Evolutionary conservation across 30 jellyfish, hydroid and myxozoan genomes (phyloP).

Genomic region (Chrysaora quinquecirrha): DNA sequence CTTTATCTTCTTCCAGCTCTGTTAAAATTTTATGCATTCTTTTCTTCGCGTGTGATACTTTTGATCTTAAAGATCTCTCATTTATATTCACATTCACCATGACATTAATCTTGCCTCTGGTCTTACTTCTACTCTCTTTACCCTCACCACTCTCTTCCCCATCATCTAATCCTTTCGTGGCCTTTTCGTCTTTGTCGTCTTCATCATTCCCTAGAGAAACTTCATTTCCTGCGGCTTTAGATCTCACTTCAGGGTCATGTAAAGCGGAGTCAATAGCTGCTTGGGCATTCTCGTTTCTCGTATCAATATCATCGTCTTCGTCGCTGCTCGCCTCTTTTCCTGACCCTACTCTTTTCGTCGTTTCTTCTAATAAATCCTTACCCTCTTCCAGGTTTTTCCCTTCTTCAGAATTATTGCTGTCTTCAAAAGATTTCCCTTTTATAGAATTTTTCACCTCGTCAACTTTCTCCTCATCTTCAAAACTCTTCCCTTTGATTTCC

Average conservation of each 20-base stretch:
- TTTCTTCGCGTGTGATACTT: slow-evolving; percentile 47
- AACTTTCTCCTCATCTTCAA: background rate
- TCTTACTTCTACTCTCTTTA: slow-evolving; percentile 39
- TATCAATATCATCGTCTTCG: background rate
- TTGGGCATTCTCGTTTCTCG: background rate
- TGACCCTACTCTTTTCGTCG: background rate
- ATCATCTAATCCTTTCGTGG: background rate
- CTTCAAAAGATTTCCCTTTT: background rate
- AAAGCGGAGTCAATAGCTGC: background rate
- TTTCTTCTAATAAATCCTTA: too few relatives aligned
- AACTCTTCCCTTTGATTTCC: background rate
- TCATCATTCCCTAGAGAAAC: background rate
- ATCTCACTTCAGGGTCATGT: background rate
- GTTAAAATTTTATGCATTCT: slow-evolving; percentile 15
- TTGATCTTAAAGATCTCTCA: slow-evolving; percentile 82
- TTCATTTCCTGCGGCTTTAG: slow-evolving; percentile 1
- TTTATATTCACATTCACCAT: slow-evolving; percentile 95
- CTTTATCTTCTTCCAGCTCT: slow-evolving; percentile 27
- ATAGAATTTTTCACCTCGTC: background rate
- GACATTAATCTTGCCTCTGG: slow-evolving; percentile 90
- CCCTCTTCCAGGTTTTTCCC: background rate
- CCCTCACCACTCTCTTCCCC: slow-evolving; percentile 4
- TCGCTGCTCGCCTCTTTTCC: background rate
- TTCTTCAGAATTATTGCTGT: background rate
- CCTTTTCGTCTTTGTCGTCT: background rate